phyloP scores from a whole-genome alignment of 2,888 invertebrate species.

The Stenoptilia bipunctidactyla region DNA sequence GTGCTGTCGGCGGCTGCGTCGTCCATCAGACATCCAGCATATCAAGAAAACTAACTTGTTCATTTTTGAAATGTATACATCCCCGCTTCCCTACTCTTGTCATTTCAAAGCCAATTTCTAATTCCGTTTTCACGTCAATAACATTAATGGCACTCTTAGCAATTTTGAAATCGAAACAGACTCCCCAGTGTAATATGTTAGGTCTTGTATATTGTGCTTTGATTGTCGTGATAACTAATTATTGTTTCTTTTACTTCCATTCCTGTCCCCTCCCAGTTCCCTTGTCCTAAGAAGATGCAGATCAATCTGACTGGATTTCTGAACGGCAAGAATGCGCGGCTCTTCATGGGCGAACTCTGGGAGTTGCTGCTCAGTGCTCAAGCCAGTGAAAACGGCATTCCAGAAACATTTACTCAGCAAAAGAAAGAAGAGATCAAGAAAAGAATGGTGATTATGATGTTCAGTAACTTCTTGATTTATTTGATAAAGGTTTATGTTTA shows the following conservation, averaged over 20 bases:
- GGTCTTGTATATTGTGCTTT: constrained; percentile 20
- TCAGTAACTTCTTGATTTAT: no score
- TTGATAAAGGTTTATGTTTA: neutral
- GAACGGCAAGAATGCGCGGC: constrained; percentile 96
- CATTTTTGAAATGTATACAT: constrained; percentile 21
- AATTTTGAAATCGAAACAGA: constrained; percentile 26
- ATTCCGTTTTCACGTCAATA: constrained; percentile 6
- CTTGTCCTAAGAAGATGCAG: constrained; percentile 98
- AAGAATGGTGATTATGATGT: constrained; percentile 80
- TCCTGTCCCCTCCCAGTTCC: constrained; percentile 77
- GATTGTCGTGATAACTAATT: neutral
- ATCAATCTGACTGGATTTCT: constrained; percentile 99
- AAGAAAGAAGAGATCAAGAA: constrained; percentile 97
- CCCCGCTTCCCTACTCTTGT: constrained; percentile 57
- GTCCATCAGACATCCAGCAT: constrained; percentile 17
- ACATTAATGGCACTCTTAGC: constrained; percentile 44
- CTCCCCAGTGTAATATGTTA: neutral
- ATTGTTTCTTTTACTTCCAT: constrained; percentile 16
- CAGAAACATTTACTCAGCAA: constrained; percentile 92
- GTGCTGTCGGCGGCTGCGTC: constrained; percentile 17
- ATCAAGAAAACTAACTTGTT: constrained; percentile 34
- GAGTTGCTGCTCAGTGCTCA: constrained; percentile 94
- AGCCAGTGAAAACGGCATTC: constrained; percentile 95
- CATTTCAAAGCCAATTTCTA: constrained; percentile 29
- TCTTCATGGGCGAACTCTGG: constrained; percentile 99